Conservation (phyloP, 2,113 vertebrate genomes). For the Actenoides lindsayi region DNA sequence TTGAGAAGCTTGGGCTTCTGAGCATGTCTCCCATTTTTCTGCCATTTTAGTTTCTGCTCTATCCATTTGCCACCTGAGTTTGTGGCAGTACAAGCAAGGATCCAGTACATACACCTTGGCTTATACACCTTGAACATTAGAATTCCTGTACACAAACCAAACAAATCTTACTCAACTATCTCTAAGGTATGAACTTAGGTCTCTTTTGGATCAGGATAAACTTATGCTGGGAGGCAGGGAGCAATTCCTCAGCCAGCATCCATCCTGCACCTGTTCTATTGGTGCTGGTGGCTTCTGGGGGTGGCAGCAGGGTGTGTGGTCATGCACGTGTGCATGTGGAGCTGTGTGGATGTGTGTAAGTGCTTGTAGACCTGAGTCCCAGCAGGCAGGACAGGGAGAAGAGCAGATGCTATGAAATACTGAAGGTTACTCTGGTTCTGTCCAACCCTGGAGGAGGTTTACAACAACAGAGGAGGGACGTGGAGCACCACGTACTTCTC, state of each 20-base stretch:
- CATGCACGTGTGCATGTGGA: fast-evolving
- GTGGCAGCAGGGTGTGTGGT: background rate
- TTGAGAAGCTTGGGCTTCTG: background rate
- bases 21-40: background rate
- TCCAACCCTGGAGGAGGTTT: background rate
- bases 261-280: background rate
- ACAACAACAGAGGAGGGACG: background rate
- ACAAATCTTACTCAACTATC: background rate
- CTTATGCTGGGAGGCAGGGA: background rate
- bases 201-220: background rate
- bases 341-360: background rate
- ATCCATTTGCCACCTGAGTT: background rate
- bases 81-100: background rate
- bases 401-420: background rate
- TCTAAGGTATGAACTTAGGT: background rate
- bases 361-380: background rate
- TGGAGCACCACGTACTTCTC: background rate
- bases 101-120: background rate
- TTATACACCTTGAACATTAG: background rate
- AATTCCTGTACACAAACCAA: background rate
- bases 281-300: background rate
- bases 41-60: background rate
- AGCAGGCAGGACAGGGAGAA: background rate
- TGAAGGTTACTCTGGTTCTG: background rate
- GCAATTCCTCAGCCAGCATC: background rate